Evolutionary conservation across 2,797 vertebrate genomes (phyloP), one percentile per base, ranked within the genome.

Genomic region (Tangara arthus): DNA sequence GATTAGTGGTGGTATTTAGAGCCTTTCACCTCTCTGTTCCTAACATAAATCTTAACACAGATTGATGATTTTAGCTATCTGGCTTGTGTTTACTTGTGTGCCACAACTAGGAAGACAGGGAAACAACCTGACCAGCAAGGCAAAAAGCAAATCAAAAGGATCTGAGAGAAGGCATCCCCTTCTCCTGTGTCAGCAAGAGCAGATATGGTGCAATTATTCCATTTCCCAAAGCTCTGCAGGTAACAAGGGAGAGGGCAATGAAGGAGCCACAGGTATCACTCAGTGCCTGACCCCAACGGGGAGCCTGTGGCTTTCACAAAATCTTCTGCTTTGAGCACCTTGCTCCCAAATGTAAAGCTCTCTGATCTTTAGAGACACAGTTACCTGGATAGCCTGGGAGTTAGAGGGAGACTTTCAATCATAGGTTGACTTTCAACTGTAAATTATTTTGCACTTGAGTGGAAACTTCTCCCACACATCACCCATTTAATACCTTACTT

Each of bases 21-120:
- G 79, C 79, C 47, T 94, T 94, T 93, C 92, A 87, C 90, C 90
- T 95, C 83, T 85, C 79, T 86, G 50, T 92, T 94, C 55, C 84
- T 72, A 82, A 72, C 87, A 86, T 91, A 83, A 90, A 88, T 94
- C 87, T 92, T 92, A 82, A 72, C 63, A 46, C 47, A 83, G 76
- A 90, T 92, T 93, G 91, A 93, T 96, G 73, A 19, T 35, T 79
- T 89, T 88, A 82, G 72, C 94, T 63, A 94, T 94, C 87, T 92
- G 89, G 85, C 85, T 86, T 61, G 47, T 46, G n/a, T 89, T 91
- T 66, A 35, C 44, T 87, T 78, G 44, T 76, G 13, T 79, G 66
- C 59, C 87, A 42, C 0, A 0, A 18, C 24, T n/a, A 69, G 59
- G 79, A 69, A 93, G 87, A 44, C 39, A 64, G 39, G 46, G 53